A percentile compares a stretch with the other conserved stretches of the same genome.
Conservation (phyloP, 1,140 invertebrate species). For the Penaeus vannamei region DNA sequence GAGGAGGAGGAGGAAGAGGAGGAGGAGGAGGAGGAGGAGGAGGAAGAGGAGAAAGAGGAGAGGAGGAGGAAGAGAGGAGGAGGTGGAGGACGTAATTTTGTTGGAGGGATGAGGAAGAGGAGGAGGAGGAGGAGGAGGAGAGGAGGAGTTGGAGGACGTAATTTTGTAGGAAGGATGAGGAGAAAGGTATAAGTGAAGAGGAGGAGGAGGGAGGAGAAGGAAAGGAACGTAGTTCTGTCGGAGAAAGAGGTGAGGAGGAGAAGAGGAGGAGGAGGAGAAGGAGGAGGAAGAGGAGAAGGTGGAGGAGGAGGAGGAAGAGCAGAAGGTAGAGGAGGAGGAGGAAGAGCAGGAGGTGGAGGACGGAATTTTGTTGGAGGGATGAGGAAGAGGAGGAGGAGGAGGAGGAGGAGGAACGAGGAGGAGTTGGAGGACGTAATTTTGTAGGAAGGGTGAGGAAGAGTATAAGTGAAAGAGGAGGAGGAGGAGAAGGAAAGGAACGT, state of each 20-base stretch:
- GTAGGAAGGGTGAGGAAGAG: too few relatives aligned
- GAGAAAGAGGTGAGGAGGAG: background rate
- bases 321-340: background rate
- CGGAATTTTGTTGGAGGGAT: background rate
- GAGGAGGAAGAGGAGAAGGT: background rate
- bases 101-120: background rate
- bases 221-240: too few relatives aligned
- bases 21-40: background rate
- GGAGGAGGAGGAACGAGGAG: too few relatives aligned
- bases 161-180: background rate
- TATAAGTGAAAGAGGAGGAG: too few relatives aligned
- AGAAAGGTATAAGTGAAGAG: background rate
- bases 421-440: too few relatives aligned
- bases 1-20: background rate
- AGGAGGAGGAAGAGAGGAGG: background rate
- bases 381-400: background rate
- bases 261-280: background rate
- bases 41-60: background rate
- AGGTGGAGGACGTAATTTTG: too few relatives aligned
- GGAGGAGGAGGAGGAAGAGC: background rate
- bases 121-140: background rate
- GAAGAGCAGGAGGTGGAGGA: background rate
- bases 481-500: conserved; percentile 7
- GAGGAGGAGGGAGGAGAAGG: background rate
- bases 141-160: background rate